A percentile compares a stretch with the other conserved stretches of the same genome.
phyloP scores from a whole-genome alignment of 2,888 invertebrate genomes.

The Drosophila robusta region DNA sequence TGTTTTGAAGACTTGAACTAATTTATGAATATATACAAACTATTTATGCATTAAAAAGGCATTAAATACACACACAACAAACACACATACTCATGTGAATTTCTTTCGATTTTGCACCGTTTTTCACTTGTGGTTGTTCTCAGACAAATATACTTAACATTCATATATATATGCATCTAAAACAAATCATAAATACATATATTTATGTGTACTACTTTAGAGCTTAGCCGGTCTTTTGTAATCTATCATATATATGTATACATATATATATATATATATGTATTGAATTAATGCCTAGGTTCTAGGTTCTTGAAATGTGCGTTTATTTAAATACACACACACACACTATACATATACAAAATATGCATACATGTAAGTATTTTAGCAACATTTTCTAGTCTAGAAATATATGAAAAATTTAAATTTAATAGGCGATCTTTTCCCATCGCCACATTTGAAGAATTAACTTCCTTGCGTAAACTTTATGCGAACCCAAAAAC shows the following conservation, averaged over 20 bases:
- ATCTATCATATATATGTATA: conserved; percentile 45
- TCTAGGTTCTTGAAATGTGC: conserved; percentile 49
- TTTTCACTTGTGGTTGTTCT: conserved; percentile 51
- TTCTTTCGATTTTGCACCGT: conserved; percentile 44
- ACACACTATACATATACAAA: conserved; percentile 33
- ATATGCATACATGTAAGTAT: conserved; percentile 56
- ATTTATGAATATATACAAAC: conserved; percentile 38
- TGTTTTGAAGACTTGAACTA: conserved; percentile 44
- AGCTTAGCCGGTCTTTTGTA: conserved; percentile 68
- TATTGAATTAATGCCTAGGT: conserved; percentile 33
- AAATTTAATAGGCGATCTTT: conserved; percentile 41
- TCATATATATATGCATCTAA: conserved; percentile 24
- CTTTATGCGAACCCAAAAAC: conserved; percentile 38
- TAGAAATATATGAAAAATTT: conserved; percentile 51
- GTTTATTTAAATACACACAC: conserved; percentile 44
- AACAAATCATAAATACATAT: conserved; percentile 13
- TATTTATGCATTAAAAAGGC: conserved; percentile 39
- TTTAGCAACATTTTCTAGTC: conserved; percentile 75
- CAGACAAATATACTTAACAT: conserved; percentile 18
- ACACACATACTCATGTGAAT: conserved; percentile 29
- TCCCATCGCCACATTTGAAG: conserved; percentile 44
- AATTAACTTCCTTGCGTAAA: conserved; percentile 51
- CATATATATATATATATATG: conserved; percentile 6
- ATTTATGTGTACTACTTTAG: conserved; percentile 57
- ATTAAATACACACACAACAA: conserved; percentile 54